phyloP scores from a whole-genome alignment of 2,888 invertebrate species.

The Marronus borbonicus region DNA sequence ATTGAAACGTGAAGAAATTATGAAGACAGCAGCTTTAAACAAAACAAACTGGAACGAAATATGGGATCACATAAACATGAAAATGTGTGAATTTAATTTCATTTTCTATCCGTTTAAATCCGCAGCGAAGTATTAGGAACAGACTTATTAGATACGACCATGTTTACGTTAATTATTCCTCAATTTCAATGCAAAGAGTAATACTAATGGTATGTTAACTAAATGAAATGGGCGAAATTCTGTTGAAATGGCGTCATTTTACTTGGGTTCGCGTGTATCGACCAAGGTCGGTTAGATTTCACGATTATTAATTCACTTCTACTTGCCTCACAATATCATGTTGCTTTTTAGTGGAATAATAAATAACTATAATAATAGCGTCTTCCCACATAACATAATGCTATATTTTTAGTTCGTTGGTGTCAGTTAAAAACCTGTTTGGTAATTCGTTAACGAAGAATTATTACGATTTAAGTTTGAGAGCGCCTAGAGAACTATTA shows the following conservation, averaged over 20 bases:
- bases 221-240: constrained; percentile 36
- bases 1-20: too few species aligned
- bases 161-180: background rate
- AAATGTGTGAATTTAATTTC: too few species aligned
- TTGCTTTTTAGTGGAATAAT: constrained; percentile 16
- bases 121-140: too few species aligned
- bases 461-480: constrained; percentile 1
- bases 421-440: constrained; percentile 16
- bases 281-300: constrained; percentile 40
- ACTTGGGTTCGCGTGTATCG: constrained; percentile 21
- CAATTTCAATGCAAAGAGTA: constrained; percentile 11
- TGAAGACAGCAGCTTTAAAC: too few species aligned
- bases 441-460: background rate
- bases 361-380: constrained; percentile 23
- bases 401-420: constrained; percentile 20
- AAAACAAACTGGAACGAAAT: too few species aligned
- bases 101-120: too few species aligned
- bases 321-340: constrained; percentile 1
- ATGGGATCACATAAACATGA: too few species aligned
- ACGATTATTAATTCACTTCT: constrained; percentile 37
- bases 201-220: constrained; percentile 23
- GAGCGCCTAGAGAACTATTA: too few species aligned
- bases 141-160: too few species aligned
- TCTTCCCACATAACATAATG: background rate
- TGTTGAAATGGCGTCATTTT: constrained; percentile 25